Percentiles rank a stretch among this genome's conserved stretches.
Conservation (phyloP, 2,888 invertebrate genomes). For the Cybosia mesomella region DNA sequence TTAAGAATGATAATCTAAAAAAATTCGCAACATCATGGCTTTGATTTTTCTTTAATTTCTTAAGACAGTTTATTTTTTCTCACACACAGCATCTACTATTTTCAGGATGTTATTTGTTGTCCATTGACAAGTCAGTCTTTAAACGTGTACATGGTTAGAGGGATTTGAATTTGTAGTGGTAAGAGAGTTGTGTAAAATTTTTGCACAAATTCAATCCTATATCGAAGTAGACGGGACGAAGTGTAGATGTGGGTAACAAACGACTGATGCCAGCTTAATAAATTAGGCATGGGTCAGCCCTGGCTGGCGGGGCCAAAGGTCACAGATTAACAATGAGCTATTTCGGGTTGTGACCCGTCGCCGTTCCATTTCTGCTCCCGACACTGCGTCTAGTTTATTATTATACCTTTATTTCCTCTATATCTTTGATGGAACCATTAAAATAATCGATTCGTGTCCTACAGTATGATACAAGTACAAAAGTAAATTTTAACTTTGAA, state of each 20-base stretch:
- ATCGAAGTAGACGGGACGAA: conserved; percentile 37
- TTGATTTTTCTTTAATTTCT: background rate
- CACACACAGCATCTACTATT: background rate
- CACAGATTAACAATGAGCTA: conserved; percentile 80
- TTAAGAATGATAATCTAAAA: too few species aligned
- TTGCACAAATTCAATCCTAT: conserved; percentile 43
- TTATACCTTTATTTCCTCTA: conserved; percentile 53
- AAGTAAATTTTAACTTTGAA: conserved; percentile 14
- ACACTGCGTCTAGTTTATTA: conserved; percentile 62
- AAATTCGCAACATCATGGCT: too few species aligned
- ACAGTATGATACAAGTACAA: conserved; percentile 29
- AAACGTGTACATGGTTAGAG: background rate
- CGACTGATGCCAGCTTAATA: conserved; percentile 69
- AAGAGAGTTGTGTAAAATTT: background rate
- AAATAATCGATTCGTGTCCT: conserved; percentile 39
- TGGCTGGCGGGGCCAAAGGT: conserved; percentile 72
- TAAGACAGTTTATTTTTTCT: background rate
- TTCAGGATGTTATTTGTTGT: background rate
- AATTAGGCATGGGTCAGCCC: conserved; percentile 75
- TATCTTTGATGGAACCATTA: conserved; percentile 44
- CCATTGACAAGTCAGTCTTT: background rate
- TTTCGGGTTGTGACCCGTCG: conserved; percentile 76
- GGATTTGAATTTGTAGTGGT: background rate
- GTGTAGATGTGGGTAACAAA: conserved; percentile 57
- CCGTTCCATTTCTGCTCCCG: conserved; percentile 70